A percentile compares a stretch with the other conserved stretches of the same genome.
These are phyloP conservation scores for Stomorhina lunata DNA, from an alignment of 2,888 invertebrate genomes.

Conservation along the genomic window DNA sequence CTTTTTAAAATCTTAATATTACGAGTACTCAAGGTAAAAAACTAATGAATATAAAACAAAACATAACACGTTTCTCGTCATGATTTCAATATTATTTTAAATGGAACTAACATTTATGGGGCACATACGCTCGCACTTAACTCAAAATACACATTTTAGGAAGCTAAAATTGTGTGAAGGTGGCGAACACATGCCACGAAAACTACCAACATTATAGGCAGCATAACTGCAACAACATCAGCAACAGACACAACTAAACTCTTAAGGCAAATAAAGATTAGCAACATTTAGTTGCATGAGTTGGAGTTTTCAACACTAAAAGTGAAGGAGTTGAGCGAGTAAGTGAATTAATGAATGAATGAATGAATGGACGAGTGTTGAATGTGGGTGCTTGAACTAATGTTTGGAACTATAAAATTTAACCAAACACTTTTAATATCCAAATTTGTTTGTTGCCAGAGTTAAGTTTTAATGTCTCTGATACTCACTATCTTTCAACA, in stretches of 20 bases:
- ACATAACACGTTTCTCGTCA: constrained; percentile 48
- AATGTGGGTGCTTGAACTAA: constrained; percentile 53
- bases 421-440: constrained; percentile 14
- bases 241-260: neutral
- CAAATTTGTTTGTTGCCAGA: neutral
- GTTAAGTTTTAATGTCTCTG: neutral
- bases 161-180: constrained; percentile 37
- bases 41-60: constrained; percentile 7
- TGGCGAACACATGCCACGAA: constrained; percentile 54
- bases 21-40: constrained; percentile 27
- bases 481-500: constrained; percentile 18
- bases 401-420: constrained; percentile 2
- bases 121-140: no score
- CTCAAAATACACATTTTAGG: constrained; percentile 16
- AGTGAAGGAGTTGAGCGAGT: no score
- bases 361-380: constrained; percentile 35
- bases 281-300: constrained; percentile 33
- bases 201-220: constrained; percentile 35
- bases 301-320: no score
- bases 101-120: constrained; percentile 55
- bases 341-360: neutral
- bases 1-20: neutral
- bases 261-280: constrained; percentile 27
- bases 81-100: constrained; percentile 60
- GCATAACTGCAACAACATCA: neutral